phyloP scores from a whole-genome alignment of 2,888 invertebrate species.

The Amphipoea oculea region DNA sequence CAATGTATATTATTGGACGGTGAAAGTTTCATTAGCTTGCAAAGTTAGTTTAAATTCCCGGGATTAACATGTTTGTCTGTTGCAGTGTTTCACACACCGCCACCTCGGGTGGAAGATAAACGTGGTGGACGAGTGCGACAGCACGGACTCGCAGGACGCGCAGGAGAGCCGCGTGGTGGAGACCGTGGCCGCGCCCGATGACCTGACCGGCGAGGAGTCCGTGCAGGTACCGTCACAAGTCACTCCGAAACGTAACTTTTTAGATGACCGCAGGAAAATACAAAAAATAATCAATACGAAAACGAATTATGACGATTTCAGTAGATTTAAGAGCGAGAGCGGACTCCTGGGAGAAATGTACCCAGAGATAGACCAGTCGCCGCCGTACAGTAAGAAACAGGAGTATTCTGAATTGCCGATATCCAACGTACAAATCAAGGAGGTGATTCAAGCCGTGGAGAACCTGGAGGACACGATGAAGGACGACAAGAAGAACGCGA shows the following conservation, averaged over 20 bases:
- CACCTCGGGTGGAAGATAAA: conserved; percentile 99
- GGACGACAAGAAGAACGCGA: conserved; percentile 76
- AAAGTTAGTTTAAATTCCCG: conserved; percentile 3
- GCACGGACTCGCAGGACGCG: conserved; percentile 87
- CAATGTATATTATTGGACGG: conserved; percentile 74
- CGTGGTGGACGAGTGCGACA: conserved; percentile 95
- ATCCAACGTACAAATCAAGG: conserved; percentile 83
- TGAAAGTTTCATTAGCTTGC: conserved; percentile 71
- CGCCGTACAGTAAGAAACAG: conserved; percentile 72
- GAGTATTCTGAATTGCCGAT: conserved; percentile 86
- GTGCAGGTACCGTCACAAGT: conserved; percentile 92
- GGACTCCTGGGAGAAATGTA: conserved; percentile 80
- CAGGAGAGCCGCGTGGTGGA: conserved; percentile 89
- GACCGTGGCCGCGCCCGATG: conserved; percentile 79
- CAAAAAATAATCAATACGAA: conserved; percentile 88
- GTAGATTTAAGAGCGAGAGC: conserved; percentile 80
- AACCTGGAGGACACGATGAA: conserved; percentile 82
- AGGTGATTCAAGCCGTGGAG: conserved; percentile 87
- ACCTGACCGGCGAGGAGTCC: conserved; percentile 89
- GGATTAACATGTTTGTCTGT: conserved; percentile 64
- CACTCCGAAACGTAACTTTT: conserved; percentile 91
- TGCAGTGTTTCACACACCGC: conserved; percentile 97
- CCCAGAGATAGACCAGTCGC: conserved; percentile 69
- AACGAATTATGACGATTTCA: conserved; percentile 88
- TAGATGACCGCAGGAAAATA: conserved; percentile 84